Conservation (phyloP, 2,797 vertebrate genomes). For the Scleropages formosus region DNA sequence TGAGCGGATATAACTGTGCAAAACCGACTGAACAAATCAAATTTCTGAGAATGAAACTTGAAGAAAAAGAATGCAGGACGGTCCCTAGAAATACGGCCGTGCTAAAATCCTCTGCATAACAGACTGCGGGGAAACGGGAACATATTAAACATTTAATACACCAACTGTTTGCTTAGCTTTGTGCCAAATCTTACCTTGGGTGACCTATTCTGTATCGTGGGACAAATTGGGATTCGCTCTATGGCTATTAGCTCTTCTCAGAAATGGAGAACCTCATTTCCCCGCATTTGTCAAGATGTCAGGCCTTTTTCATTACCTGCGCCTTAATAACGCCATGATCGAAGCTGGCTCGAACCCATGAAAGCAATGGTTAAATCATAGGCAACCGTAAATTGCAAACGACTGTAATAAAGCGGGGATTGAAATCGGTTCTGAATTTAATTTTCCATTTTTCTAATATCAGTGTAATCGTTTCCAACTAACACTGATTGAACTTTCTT, state of each 20-base stretch:
- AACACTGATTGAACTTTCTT: conserved; percentile 11
- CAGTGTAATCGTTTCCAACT: conserved; percentile 11
- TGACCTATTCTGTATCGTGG: background rate
- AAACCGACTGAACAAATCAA: no score
- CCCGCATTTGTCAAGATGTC: conserved; percentile 3
- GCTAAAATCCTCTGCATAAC: no score
- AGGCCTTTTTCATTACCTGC: background rate
- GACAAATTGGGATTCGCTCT: background rate
- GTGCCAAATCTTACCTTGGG: background rate
- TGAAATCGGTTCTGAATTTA: background rate
- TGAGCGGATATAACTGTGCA: no score
- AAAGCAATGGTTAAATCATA: background rate
- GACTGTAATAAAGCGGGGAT: background rate
- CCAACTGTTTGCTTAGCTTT: background rate
- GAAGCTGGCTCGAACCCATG: background rate
- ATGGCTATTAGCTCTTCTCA: background rate
- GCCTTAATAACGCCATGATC: background rate
- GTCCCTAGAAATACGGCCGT: no score
- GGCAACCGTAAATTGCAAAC: conserved; percentile 14
- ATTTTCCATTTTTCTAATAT: conserved; percentile 6
- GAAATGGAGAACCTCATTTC: background rate
- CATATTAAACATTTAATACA: background rate
- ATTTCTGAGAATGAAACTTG: no score
- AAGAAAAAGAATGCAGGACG: no score
- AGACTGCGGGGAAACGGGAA: background rate